A percentile compares a stretch with the other conserved stretches of the same genome.
Conservation (phyloP, 2,888 invertebrate genomes). For the Smittia aterrima region DNA sequence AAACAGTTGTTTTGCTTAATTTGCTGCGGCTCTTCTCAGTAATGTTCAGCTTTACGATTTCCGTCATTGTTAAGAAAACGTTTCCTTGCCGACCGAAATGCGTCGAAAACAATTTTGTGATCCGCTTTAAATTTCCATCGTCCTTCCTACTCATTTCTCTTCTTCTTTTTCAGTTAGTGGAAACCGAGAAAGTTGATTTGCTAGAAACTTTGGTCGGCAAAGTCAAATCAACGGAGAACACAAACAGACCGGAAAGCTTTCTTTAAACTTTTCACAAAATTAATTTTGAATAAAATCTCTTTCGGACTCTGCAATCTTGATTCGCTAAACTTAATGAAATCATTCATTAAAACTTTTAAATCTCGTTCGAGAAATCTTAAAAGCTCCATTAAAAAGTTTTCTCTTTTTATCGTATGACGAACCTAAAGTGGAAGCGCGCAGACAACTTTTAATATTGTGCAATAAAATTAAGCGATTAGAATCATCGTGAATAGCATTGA, state of each 20-base stretch:
- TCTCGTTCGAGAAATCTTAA: slow-evolving; percentile 6
- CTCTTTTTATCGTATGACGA: not conserved
- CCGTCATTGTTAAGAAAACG: too few relatives aligned
- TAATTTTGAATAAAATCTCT: not conserved
- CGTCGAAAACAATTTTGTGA: too few relatives aligned
- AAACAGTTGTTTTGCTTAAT: too few relatives aligned
- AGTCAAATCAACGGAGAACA: not conserved
- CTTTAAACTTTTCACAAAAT: not conserved
- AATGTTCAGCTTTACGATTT: too few relatives aligned
- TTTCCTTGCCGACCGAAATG: too few relatives aligned
- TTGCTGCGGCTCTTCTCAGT: too few relatives aligned
- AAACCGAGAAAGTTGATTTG: not conserved
- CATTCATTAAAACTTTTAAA: slow-evolving; percentile 20
- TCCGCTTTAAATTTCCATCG: too few relatives aligned
- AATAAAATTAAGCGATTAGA: not conserved
- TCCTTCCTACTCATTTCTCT: too few relatives aligned
- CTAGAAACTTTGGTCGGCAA: not conserved
- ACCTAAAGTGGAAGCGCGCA: not conserved
- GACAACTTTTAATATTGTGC: not conserved
- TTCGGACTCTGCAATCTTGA: not conserved
- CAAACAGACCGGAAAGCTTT: not conserved
- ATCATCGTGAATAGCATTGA: not conserved
- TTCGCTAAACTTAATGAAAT: slow-evolving; percentile 10
- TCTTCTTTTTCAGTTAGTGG: not conserved
- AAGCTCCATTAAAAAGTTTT: slow-evolving; percentile 29